Percentiles rank a stretch among this genome's conserved stretches.
Evolutionary conservation across 2,888 invertebrate genomes (phyloP).

Genomic region (Latheticus oryzae): DNA sequence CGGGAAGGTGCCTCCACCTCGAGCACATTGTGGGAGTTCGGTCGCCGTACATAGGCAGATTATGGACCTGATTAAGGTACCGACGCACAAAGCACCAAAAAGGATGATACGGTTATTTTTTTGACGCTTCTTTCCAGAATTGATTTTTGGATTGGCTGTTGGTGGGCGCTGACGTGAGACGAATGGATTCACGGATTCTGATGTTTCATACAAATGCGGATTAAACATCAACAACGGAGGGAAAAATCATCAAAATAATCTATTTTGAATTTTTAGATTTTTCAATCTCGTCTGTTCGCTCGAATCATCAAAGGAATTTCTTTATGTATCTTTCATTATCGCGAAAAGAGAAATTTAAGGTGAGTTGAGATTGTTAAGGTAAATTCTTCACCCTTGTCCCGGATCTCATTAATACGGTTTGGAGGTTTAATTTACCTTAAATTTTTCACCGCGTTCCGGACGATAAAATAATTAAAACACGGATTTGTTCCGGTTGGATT

Average conservation of each 20-base stretch:
- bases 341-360: too few species aligned
- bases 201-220: constrained; percentile 20
- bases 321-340: too few species aligned
- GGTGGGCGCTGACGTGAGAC: constrained; percentile 45
- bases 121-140: constrained; percentile 42
- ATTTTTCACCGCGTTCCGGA: too few species aligned
- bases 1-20: constrained; percentile 57
- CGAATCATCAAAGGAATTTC: too few species aligned
- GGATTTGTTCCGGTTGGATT: constrained; percentile 8
- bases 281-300: too few species aligned
- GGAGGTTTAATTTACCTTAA: too few species aligned
- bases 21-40: constrained; percentile 58
- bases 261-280: too few species aligned
- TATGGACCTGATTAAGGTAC: constrained; percentile 51
- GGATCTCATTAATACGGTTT: too few species aligned
- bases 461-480: constrained; percentile 22
- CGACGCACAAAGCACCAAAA: constrained; percentile 14
- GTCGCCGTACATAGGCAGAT: constrained; percentile 60
- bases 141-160: constrained; percentile 52
- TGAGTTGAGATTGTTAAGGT: too few species aligned
- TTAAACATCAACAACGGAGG: too few species aligned
- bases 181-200: constrained; percentile 10
- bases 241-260: too few species aligned
- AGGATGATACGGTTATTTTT: constrained; percentile 22
- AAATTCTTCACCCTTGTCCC: too few species aligned